These are phyloP conservation scores for Microvelia longipes DNA, from an alignment of 1,140 invertebrate genomes.

Conservation along the genomic window DNA sequence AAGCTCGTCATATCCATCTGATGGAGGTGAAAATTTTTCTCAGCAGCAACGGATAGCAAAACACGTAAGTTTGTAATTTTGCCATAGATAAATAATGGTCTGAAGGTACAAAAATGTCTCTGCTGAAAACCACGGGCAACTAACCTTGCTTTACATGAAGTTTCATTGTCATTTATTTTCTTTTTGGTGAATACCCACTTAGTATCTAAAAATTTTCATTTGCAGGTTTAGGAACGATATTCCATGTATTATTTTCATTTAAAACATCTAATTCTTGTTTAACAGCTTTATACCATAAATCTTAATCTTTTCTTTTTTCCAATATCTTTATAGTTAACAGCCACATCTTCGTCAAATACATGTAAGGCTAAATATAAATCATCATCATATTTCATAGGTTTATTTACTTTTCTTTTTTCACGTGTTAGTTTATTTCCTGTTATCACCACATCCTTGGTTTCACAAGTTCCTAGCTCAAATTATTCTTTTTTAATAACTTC, in stretches of 20 bases:
- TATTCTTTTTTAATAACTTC: no score
- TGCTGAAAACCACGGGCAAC: not conserved
- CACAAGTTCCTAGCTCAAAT: no score
- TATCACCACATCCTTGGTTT: no score
- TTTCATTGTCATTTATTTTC: not conserved
- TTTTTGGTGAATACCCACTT: not conserved
- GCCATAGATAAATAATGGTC: not conserved
- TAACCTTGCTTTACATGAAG: not conserved
- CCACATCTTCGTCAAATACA: no score
- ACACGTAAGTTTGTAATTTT: not conserved
- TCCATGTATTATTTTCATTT: not conserved
- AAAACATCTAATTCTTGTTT: not conserved
- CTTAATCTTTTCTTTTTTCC: no score
- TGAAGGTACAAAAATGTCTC: not conserved
- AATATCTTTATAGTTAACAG: no score
- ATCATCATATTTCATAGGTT: no score
- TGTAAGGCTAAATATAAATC: no score
- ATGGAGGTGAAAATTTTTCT: not conserved
- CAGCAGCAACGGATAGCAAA: not conserved
- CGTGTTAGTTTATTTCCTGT: no score
- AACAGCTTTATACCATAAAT: not conserved
- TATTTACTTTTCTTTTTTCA: no score
- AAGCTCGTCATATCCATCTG: not conserved
- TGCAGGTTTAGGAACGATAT: not conserved
- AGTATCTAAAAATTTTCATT: not conserved